phyloP scores from a whole-genome alignment of 2,888 invertebrate species.

The Bugulina stolonifera region DNA sequence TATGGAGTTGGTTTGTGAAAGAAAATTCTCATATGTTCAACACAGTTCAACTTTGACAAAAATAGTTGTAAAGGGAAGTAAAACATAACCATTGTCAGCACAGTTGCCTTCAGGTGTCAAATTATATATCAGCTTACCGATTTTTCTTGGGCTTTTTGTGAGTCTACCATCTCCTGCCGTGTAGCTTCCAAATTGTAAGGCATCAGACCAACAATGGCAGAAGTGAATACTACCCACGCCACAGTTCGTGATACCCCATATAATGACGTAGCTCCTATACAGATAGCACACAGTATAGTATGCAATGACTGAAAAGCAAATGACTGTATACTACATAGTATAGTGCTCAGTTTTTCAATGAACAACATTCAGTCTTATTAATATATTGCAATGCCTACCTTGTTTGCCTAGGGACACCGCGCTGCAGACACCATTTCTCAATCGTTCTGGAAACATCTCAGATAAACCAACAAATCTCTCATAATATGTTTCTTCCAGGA shows the following conservation, averaged over 20 bases:
- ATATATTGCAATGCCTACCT: too few species aligned
- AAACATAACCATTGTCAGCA: too few species aligned
- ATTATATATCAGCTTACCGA: slow-evolving; percentile 7
- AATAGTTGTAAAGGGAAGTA: too few species aligned
- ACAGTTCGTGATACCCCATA: neutral
- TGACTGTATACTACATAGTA: too few species aligned
- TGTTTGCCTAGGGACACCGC: neutral
- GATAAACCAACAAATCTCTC: slow-evolving; percentile 11
- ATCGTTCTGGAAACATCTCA: slow-evolving; percentile 13
- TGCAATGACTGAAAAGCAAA: too few species aligned
- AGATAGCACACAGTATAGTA: too few species aligned
- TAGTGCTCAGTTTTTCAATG: too few species aligned
- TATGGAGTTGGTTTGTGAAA: too few species aligned
- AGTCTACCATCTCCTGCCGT: slow-evolving; percentile 16
- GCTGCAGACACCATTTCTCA: neutral
- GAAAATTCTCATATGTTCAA: too few species aligned
- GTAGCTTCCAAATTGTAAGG: slow-evolving; percentile 15
- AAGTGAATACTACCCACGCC: neutral
- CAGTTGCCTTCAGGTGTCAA: too few species aligned
- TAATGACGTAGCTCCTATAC: neutral
- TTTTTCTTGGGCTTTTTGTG: slow-evolving; percentile 19
- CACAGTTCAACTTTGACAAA: too few species aligned
- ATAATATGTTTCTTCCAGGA: slow-evolving; percentile 19
- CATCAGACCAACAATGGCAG: slow-evolving; percentile 15
- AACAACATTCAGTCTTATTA: too few species aligned